Evolutionary conservation across 1,140 invertebrate genomes (phyloP).

Genomic region (Hypothenemus hampei): DNA sequence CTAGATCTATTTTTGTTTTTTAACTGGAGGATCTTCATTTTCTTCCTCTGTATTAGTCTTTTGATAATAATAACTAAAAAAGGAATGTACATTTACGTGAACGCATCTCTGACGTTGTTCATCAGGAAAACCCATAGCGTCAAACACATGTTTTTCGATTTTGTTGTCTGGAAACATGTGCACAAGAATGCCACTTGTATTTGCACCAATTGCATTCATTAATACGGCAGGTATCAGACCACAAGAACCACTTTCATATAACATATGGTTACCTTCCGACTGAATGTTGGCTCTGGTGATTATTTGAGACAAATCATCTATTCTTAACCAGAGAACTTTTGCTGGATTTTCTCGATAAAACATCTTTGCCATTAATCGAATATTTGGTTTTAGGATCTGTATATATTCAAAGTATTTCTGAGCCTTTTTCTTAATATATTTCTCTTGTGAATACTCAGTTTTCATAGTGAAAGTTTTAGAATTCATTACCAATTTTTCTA

Average conservation of each 20-base stretch:
- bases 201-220: slow-evolving; percentile 63
- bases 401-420: slow-evolving; percentile 83
- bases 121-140: slow-evolving; percentile 70
- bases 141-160: slow-evolving; percentile 67
- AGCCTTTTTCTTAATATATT: slow-evolving; percentile 92
- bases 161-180: slow-evolving; percentile 76
- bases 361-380: slow-evolving; percentile 70
- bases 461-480: slow-evolving; percentile 81
- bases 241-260: slow-evolving; percentile 83
- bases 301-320: slow-evolving; percentile 84
- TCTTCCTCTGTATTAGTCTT: slow-evolving; percentile 31
- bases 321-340: slow-evolving; percentile 74
- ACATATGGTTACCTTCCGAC: slow-evolving; percentile 66
- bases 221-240: slow-evolving; percentile 80
- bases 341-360: slow-evolving; percentile 69
- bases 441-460: slow-evolving; percentile 90
- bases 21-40: slow-evolving; percentile 16
- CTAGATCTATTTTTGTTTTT: slow-evolving; percentile 32
- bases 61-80: slow-evolving; percentile 61
- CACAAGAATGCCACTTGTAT: slow-evolving; percentile 59
- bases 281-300: slow-evolving; percentile 75
- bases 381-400: slow-evolving; percentile 67
- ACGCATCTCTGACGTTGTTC: slow-evolving; percentile 63
- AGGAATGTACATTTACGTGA: slow-evolving; percentile 68
- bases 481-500: slow-evolving; percentile 81